Percentiles rank a stretch among this genome's conserved stretches.
Conservation (phyloP, 1,140 invertebrate genomes). For the Rhopalosiphum maidis region DNA sequence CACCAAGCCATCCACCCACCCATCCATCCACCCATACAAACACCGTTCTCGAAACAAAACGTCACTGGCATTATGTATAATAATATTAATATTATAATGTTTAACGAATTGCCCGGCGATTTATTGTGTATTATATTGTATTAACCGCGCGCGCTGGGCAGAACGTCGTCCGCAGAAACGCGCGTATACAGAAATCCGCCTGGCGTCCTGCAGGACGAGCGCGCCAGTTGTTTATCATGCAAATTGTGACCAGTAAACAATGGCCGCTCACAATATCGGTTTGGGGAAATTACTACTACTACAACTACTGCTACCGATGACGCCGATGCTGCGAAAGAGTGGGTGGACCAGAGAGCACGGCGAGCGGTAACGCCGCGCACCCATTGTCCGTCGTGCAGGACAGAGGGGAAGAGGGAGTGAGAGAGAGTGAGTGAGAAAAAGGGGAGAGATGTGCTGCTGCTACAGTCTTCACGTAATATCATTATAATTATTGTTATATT, state of each 20-base stretch:
- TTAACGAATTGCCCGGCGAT: not conserved
- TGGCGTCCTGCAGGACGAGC: not conserved
- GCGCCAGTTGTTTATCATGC: slow-evolving; percentile 42
- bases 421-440: too few relatives aligned
- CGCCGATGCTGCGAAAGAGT: not conserved
- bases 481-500: not conserved
- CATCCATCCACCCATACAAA: not conserved
- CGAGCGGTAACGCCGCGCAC: not conserved
- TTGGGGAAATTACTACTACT: slow-evolving; percentile 19
- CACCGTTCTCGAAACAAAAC: not conserved
- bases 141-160: not conserved
- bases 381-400: not conserved
- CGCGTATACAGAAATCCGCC: not conserved
- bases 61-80: not conserved
- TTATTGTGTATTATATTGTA: slow-evolving; percentile 8
- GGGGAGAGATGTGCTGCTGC: not conserved
- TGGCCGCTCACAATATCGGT: slow-evolving; percentile 46
- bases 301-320: not conserved
- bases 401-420: not conserved
- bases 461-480: slow-evolving; percentile 3
- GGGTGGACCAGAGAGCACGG: not conserved
- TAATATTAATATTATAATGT: not conserved
- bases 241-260: slow-evolving; percentile 49
- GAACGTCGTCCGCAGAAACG: not conserved
- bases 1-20: too few relatives aligned